A percentile compares a stretch with the other conserved stretches of the same genome.
Conservation (phyloP, 2,797 vertebrate genomes). For the Clarias fuscus region DNA sequence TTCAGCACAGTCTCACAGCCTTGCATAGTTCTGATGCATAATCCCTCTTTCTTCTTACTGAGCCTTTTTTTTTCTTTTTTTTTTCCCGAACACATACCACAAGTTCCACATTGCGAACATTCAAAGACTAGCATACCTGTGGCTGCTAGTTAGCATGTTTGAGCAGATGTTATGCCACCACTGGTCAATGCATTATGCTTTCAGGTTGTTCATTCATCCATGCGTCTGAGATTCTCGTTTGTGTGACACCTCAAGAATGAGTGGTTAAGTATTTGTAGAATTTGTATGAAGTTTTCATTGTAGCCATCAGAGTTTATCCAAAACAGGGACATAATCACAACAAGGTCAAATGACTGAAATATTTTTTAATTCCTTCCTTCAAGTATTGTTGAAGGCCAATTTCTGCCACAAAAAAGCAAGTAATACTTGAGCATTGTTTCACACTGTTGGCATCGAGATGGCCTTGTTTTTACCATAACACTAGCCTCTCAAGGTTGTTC, state of each 20-base stretch:
- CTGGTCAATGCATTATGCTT: background rate
- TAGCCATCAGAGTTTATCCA: background rate
- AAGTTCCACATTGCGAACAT: background rate
- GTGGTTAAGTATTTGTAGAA: background rate
- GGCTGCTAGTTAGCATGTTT: background rate
- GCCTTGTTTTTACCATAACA: background rate
- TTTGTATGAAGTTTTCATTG: too few relatives aligned
- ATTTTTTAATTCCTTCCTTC: background rate
- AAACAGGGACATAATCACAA: background rate
- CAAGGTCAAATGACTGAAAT: background rate
- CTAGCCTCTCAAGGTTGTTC: background rate
- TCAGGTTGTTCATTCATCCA: background rate
- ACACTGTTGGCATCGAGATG: too few relatives aligned
- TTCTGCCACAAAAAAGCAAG: background rate
- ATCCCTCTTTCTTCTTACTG: background rate
- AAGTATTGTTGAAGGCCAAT: background rate
- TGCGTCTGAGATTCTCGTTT: background rate
- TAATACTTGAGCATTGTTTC: background rate
- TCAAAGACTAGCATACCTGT: background rate
- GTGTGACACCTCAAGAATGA: background rate
- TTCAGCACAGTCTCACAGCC: background rate
- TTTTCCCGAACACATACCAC: background rate
- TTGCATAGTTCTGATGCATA: background rate
- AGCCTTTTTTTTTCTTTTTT: background rate
- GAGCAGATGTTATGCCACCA: background rate